Evolutionary conservation across 2,113 vertebrate genomes (phyloP), one percentile per base, ranked within the genome.

Genomic region (Abramis brama): DNA sequence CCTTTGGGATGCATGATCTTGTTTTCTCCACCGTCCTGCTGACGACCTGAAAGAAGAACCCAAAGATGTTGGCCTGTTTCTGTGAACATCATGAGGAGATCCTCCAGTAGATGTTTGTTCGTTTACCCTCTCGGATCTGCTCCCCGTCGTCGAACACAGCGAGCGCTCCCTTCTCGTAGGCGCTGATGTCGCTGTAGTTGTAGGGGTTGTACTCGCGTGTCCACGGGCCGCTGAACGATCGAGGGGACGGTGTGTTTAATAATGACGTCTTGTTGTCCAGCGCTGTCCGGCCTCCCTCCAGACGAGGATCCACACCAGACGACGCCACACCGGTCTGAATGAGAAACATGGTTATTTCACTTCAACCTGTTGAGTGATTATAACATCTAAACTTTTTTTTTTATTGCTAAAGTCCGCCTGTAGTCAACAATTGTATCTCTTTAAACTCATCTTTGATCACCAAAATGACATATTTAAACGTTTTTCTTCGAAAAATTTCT

Each of bases 191-290:
- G 0, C 93, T 95, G 60, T 98, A 98, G 91, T 97, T 97, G 91
- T 97, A 96, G 0, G 97, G 97, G 91, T 97, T 97, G 91, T 98
- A 98, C 52, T 98, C 97, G 7, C 96, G 92, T 66, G 89, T 82
- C 2, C 96, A 95, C 0, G 96, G 95, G 0, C 96, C 95, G 3
- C 96, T 91, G 86, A 94, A 96, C 92, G 86, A 93, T 76, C 89
- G 95, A 68, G 90, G 95, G 68, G 95, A 96, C 12, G 1, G 96
- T 85, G 91, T 97, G 90, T 98, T 97, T 33, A 98, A 94, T 80
- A 97, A 88, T 0, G 97, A 96, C 0, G 96, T 95, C 94, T 99
- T 99, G 91, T 97, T 98, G 89, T 99, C 97, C 59, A 98, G 93
- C 10, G 94, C 95, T 4, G 94, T 95, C 62, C 97, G 96, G 15